Percentiles rank a stretch among this genome's conserved stretches.
These are phyloP conservation scores for Heterodera schachtii DNA, from an alignment of 1,140 invertebrate genomes.

Conservation along the genomic window DNA sequence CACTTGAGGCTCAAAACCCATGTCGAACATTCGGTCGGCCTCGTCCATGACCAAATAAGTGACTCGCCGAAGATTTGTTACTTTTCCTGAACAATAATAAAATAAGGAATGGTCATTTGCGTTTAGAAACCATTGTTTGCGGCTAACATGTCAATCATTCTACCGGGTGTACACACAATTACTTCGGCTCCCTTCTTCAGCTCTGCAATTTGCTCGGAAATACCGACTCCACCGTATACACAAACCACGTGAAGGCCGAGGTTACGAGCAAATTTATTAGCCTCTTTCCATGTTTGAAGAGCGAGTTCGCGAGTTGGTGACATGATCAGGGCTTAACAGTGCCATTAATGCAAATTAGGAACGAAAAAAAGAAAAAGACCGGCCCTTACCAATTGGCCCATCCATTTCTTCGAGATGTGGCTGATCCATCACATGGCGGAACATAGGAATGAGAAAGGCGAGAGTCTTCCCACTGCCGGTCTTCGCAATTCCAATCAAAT, in stretches of 20 bases:
- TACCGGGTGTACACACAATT: slow-evolving; percentile 95
- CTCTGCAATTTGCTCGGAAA: slow-evolving; percentile 95
- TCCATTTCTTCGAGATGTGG: slow-evolving; percentile 87
- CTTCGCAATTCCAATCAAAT: slow-evolving; percentile 98
- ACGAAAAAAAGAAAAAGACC: slow-evolving; percentile 5
- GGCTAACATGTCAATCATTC: slow-evolving; percentile 99
- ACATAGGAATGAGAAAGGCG: slow-evolving; percentile 96
- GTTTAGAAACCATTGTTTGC: slow-evolving; percentile 81
- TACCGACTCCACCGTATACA: slow-evolving; percentile 97
- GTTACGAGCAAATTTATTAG: slow-evolving; percentile 89
- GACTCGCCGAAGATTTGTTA: slow-evolving; percentile 90
- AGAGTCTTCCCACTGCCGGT: slow-evolving; percentile 98
- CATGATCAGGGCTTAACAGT: slow-evolving; percentile 78
- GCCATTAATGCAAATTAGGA: neutral
- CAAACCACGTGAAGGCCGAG: slow-evolving; percentile 85
- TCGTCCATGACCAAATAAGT: slow-evolving; percentile 98
- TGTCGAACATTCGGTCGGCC: slow-evolving; percentile 99
- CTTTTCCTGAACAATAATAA: slow-evolving; percentile 72
- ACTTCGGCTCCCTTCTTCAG: slow-evolving; percentile 96
- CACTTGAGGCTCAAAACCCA: slow-evolving; percentile 98
- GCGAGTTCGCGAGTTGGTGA: slow-evolving; percentile 96
- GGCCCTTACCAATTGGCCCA: slow-evolving; percentile 79
- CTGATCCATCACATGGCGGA: slow-evolving; percentile 94
- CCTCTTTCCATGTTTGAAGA: slow-evolving; percentile 97
- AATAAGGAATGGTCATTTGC: slow-evolving; percentile 11